These are phyloP conservation scores for Ammodytes dubius DNA, from an alignment of 2,113 vertebrate species.

Conservation along the genomic window DNA sequence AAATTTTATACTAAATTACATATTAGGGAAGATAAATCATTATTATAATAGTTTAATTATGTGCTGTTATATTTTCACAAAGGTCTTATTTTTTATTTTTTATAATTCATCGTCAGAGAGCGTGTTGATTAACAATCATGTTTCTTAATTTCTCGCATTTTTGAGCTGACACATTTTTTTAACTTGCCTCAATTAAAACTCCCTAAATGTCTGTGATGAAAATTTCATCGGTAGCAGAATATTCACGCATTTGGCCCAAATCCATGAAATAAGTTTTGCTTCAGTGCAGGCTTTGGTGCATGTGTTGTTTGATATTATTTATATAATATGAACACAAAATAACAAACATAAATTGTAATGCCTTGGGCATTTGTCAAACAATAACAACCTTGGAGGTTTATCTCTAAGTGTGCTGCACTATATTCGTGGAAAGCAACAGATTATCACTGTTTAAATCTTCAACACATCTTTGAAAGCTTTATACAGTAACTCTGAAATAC, in stretches of 20 bases:
- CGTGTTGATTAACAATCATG: conserved; percentile 3
- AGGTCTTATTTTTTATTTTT: conserved; percentile 9
- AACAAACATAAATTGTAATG: conserved; percentile 32
- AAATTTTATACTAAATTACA: not conserved
- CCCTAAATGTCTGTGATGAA: conserved; percentile 20
- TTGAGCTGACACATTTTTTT: conserved; percentile 25
- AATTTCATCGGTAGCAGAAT: conserved; percentile 14
- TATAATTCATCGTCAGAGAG: conserved; percentile 31
- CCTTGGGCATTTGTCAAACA: conserved; percentile 15
- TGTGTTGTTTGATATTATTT: conserved; percentile 54
- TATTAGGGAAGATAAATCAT: conserved; percentile 3
- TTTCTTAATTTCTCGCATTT: conserved; percentile 28
- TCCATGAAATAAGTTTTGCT: conserved; percentile 46
- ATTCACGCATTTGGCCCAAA: conserved; percentile 38
- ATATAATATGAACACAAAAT: conserved; percentile 33
- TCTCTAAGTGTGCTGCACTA: conserved; percentile 2
- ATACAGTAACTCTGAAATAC: conserved; percentile 48
- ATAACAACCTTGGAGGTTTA: conserved; percentile 31
- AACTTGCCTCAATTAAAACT: conserved; percentile 33
- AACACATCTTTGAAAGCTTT: conserved; percentile 37
- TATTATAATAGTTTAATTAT: not conserved
- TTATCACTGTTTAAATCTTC: conserved; percentile 47
- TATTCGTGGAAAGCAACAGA: conserved; percentile 40
- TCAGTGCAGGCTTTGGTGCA: conserved; percentile 34
- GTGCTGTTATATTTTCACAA: not conserved